phyloP scores from a whole-genome alignment of 2,113 vertebrate genomes.

The Nyctibius bracteatus region DNA sequence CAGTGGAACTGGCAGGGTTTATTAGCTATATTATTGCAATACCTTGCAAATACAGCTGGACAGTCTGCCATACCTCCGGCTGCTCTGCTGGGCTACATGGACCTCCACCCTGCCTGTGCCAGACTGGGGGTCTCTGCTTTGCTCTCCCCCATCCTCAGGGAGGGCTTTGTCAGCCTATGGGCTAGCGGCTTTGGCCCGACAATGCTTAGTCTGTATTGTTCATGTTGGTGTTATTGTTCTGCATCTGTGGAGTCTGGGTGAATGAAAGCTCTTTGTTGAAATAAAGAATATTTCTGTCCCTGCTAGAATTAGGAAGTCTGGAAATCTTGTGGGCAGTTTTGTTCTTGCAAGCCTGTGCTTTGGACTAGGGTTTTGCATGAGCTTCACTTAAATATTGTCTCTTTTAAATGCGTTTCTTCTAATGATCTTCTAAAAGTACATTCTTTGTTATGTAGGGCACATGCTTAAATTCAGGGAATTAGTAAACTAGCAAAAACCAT shows the following conservation, averaged over 20 bases:
- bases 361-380: not conserved
- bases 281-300: not conserved
- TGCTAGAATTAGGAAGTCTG: not conserved
- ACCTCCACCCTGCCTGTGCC: not conserved
- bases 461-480: not conserved
- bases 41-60: not conserved
- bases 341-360: not conserved
- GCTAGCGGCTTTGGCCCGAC: not conserved
- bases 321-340: not conserved
- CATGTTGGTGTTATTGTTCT: not conserved
- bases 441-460: not conserved
- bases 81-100: not conserved
- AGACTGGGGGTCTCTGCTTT: not conserved
- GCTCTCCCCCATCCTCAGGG: rapidly evolving
- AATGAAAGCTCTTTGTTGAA: not conserved
- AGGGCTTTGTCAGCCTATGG: not conserved
- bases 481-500: not conserved
- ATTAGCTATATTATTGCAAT: not conserved
- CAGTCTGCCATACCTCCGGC: not conserved
- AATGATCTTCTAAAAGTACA: not conserved
- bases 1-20: not conserved
- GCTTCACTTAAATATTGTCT: not conserved
- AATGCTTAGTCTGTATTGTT: not conserved
- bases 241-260: not conserved
- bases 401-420: not conserved